phyloP scores from a whole-genome alignment of 2,797 vertebrate species.

The Sebastes vulpes region DNA sequence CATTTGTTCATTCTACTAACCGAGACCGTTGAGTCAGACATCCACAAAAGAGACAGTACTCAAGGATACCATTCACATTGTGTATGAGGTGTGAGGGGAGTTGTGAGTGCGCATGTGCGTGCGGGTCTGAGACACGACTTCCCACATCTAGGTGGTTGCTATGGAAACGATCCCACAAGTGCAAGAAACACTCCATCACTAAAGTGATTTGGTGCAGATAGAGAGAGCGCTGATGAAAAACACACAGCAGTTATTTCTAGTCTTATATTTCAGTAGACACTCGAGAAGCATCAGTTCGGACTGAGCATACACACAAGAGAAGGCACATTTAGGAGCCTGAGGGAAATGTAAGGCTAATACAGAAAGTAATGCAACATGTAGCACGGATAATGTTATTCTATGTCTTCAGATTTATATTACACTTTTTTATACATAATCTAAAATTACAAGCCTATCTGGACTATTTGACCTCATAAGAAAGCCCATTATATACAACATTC shows the following conservation, averaged over 20 bases:
- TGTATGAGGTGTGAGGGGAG: not conserved
- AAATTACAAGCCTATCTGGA: not conserved
- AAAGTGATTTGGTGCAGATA: slow-evolving; percentile 25
- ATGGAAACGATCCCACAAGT: slow-evolving; percentile 69
- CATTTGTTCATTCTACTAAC: not conserved
- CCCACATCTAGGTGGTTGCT: slow-evolving; percentile 59
- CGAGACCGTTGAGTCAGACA: not conserved
- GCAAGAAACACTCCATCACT: slow-evolving; percentile 28
- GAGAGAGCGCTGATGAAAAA: slow-evolving; percentile 1
- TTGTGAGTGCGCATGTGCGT: not conserved
- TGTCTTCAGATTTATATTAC: not conserved
- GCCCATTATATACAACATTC: not conserved
- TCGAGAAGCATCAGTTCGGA: not conserved
- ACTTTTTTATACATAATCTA: not conserved
- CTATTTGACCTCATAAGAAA: not conserved
- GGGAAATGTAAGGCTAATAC: not conserved
- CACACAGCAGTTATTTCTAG: not conserved
- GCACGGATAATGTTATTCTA: not conserved
- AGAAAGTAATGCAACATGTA: not conserved
- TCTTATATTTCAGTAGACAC: not conserved
- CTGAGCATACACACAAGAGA: not conserved
- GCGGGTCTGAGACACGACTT: slow-evolving; percentile 13
- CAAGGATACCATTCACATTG: not conserved
- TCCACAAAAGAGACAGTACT: not conserved
- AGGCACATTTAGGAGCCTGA: not conserved